Conservation (phyloP, 2,113 vertebrate genomes). For the Oncorhynchus masou region DNA sequence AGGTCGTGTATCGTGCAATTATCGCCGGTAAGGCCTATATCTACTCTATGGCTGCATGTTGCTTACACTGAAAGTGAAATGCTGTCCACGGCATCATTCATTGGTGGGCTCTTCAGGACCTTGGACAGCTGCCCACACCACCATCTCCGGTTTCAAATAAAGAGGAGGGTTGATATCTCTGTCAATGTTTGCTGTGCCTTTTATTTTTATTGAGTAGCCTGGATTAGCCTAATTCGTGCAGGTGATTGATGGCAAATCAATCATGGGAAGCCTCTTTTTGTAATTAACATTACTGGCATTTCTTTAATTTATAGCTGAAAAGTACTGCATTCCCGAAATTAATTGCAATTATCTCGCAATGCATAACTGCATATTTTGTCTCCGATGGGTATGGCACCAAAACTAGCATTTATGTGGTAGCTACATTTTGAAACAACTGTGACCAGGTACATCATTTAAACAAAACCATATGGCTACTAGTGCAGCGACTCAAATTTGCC, state of each 20-base stretch:
- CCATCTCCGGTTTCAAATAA: not conserved
- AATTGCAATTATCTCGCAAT: not conserved
- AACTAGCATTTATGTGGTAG: no score
- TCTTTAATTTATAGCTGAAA: not conserved
- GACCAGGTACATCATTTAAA: not conserved
- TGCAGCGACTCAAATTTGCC: not conserved
- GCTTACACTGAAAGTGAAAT: no score
- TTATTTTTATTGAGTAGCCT: conserved; percentile 65
- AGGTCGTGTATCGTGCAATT: no score
- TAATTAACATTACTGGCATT: not conserved
- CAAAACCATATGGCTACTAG: not conserved
- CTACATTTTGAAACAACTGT: not conserved
- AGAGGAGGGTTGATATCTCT: conserved; percentile 1
- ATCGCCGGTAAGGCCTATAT: no score
- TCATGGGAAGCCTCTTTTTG: conserved; percentile 47
- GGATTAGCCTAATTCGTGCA: conserved; percentile 27
- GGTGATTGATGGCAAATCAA: conserved; percentile 65
- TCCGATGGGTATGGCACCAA: no score
- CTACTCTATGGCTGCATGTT: no score
- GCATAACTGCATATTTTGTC: no score
- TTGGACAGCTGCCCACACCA: not conserved
- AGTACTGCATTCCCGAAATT: not conserved
- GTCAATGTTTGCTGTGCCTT: conserved; percentile 48
- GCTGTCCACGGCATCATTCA: no score
- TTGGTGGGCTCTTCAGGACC: not conserved